Conservation (phyloP, 30 jellyfish, hydroid and myxozoan species). For the Turritopsis dohrnii region DNA sequence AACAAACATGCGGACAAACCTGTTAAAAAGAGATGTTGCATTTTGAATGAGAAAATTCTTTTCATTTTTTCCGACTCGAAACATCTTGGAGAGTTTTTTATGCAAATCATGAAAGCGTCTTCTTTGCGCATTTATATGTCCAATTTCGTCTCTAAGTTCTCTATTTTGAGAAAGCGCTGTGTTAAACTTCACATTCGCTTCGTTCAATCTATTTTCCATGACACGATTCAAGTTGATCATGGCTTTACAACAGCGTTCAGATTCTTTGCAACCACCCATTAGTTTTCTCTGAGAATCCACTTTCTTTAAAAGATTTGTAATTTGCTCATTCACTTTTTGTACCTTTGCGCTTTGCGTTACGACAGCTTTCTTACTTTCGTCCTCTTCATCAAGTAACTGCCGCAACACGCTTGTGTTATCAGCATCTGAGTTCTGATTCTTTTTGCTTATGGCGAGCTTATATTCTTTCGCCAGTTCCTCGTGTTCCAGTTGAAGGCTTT, state of each 20-base stretch:
- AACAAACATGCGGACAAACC: constrained; percentile 8
- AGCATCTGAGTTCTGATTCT: constrained; percentile 34
- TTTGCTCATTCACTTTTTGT: constrained; percentile 23
- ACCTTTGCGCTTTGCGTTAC: constrained; percentile 18
- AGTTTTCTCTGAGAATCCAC: constrained; percentile 22
- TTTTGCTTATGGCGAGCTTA: constrained; percentile 41
- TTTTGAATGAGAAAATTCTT: constrained; percentile 40
- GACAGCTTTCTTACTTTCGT: constrained; percentile 31
- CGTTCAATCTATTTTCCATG: constrained; percentile 62
- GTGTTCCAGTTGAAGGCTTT: constrained; percentile 45
- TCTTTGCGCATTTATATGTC: constrained; percentile 58
- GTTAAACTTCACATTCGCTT: constrained; percentile 49
- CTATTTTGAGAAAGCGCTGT: constrained; percentile 69
- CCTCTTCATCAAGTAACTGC: constrained; percentile 47
- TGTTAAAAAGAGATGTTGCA: constrained; percentile 52
- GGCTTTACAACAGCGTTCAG: constrained; percentile 47
- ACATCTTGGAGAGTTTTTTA: constrained; percentile 36
- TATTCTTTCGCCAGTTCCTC: constrained; percentile 57
- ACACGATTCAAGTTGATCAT: constrained; percentile 50
- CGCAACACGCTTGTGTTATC: constrained; percentile 29
- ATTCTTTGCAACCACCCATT: constrained; percentile 43
- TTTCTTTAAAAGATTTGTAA: not conserved
- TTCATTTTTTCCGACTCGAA: constrained; percentile 40
- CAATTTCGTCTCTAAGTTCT: constrained; percentile 56
- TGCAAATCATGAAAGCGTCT: constrained; percentile 51